Conservation (phyloP, 2,113 vertebrate species). For the Gallinago undulata region DNA sequence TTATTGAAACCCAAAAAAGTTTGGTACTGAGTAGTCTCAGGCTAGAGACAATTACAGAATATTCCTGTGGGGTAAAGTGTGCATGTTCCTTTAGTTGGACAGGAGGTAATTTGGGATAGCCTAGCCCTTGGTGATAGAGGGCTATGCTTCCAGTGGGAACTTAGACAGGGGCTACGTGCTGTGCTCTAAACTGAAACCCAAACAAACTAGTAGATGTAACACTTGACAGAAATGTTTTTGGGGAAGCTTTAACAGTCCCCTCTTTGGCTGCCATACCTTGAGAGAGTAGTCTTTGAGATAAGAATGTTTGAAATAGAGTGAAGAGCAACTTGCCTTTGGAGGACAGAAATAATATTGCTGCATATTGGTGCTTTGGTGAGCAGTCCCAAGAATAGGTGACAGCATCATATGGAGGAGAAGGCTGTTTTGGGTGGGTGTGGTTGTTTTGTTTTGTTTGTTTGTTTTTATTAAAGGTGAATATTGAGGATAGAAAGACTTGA, state of each 20-base stretch:
- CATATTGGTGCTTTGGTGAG: not conserved
- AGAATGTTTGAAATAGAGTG: not conserved
- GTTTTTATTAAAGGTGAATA: not conserved
- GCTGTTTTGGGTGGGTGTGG: not conserved
- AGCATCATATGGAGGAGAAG: not conserved
- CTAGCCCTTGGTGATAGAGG: not conserved
- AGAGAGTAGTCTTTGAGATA: not conserved
- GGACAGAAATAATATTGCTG: not conserved
- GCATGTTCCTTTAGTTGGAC: not conserved
- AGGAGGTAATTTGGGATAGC: not conserved
- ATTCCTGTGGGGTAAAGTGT: not conserved
- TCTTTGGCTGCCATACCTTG: not conserved
- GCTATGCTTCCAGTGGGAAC: not conserved
- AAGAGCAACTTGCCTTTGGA: not conserved
- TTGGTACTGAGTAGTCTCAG: not conserved
- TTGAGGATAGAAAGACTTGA: not conserved
- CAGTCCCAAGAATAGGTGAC: not conserved
- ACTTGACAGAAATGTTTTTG: not conserved
- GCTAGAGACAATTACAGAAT: not conserved
- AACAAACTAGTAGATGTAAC: not conserved
- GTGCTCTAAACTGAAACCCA: not conserved
- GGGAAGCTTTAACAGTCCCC: not conserved
- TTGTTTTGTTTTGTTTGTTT: not conserved
- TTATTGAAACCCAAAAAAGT: accelerated
- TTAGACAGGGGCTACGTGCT: not conserved